Conservation (phyloP, 2,888 invertebrate species). For the Eupithecia abbreviata region DNA sequence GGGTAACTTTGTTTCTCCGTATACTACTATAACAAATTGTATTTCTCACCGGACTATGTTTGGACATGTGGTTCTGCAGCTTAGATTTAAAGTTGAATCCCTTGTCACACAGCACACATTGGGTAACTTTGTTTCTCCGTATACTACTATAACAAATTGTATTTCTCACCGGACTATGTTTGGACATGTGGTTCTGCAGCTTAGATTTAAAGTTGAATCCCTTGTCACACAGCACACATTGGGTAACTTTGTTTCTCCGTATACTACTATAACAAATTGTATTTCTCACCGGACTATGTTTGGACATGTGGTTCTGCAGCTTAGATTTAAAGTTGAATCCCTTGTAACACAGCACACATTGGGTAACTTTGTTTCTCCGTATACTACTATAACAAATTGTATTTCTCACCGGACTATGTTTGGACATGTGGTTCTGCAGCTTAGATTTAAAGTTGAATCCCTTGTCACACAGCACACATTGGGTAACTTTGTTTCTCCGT, state of each 20-base stretch:
- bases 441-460: slow-evolving; percentile 76
- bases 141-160: too few species aligned
- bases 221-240: slow-evolving; percentile 70
- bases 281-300: slow-evolving; percentile 70
- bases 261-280: too few species aligned
- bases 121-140: slow-evolving; percentile 25
- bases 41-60: slow-evolving; percentile 70
- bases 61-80: slow-evolving; percentile 74
- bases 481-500: slow-evolving; percentile 25
- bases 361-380: slow-evolving; percentile 25
- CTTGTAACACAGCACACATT: slow-evolving; percentile 70
- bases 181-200: slow-evolving; percentile 74
- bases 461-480: slow-evolving; percentile 70
- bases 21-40: too few species aligned
- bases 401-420: slow-evolving; percentile 70
- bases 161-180: slow-evolving; percentile 70
- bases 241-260: slow-evolving; percentile 25
- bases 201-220: slow-evolving; percentile 76
- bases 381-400: too few species aligned
- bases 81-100: slow-evolving; percentile 76
- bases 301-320: slow-evolving; percentile 74
- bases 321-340: slow-evolving; percentile 76
- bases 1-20: slow-evolving; percentile 25
- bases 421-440: slow-evolving; percentile 74
- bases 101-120: slow-evolving; percentile 70